Base-by-base conservation (phyloP, 2,797 vertebrate species). In the Galaxias olidus region DNA sequence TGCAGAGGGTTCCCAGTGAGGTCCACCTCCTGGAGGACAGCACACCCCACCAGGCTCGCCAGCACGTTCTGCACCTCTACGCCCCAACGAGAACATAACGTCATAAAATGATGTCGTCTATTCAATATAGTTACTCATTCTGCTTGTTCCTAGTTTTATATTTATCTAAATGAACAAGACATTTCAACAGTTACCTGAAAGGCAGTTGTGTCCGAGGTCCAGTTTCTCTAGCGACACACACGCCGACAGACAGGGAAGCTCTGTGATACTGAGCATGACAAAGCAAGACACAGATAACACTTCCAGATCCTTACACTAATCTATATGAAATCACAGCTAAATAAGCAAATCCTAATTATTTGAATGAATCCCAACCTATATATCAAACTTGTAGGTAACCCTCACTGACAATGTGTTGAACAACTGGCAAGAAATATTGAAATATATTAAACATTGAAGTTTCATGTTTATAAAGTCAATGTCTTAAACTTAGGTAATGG, bases 1-100 rank as follows among this genome's bases (percentile, higher is more conserved):
- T 94, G 89, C 73, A 98, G 71, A 66, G 96, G 96, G 87, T 98
- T 98, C 79, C 93, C 94, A 42, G 17, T 75, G 17, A 98, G 65
- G 63, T 78, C 87, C 47, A 98, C 69, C 40, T 94, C 90, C 53
- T 46, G 79, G 20, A 98, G 87, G 71, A 83, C 84, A 10, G 10
- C 55, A 79, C 95, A 97, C 44, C 86, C 86, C 74, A 80, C 68
- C 78, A 98, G 84, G 65, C 89, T 93, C 14, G 72, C 76, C 61
- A 88, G 77, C 20, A 91, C 20, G 55, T 80, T 88, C 54, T 80
- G 75, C 63, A 96, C 78, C 63, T 98, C 96, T 99, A 75, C 59
- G 53, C 19, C 79, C 55, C 15, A 7, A 41, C 61, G 18, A 56
- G 50, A 69, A 55, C 61, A 30, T 3, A 30, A 30, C 30, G 30